These are phyloP conservation scores for Lordiphosa clarofinis DNA, from an alignment of 1,140 invertebrate genomes.

Conservation along the genomic window DNA sequence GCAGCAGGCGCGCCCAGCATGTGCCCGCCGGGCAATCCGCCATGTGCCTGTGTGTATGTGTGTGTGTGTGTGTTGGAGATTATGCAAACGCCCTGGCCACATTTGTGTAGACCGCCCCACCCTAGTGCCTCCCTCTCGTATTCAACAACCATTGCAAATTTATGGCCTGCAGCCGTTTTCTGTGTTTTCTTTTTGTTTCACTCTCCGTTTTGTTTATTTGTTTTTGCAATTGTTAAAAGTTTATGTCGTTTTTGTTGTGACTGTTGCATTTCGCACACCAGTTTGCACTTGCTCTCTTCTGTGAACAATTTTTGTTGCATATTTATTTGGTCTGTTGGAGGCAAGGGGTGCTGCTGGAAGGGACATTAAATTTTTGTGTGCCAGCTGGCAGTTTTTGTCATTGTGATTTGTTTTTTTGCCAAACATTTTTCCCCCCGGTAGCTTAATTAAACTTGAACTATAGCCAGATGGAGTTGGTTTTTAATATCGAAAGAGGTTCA, in stretches of 20 bases:
- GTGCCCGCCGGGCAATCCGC: not conserved
- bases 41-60: not conserved
- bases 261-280: slow-evolving; percentile 66
- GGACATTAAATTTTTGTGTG: slow-evolving; percentile 42
- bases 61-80: slow-evolving; percentile 14
- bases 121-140: slow-evolving; percentile 7
- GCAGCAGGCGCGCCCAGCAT: slow-evolving; percentile 45
- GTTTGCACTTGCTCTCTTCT: slow-evolving; percentile 35
- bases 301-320: slow-evolving; percentile 41
- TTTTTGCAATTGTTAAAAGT: slow-evolving; percentile 73
- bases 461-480: slow-evolving; percentile 52
- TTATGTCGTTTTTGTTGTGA: slow-evolving; percentile 67
- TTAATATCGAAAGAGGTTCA: slow-evolving; percentile 17
- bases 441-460: slow-evolving; percentile 73
- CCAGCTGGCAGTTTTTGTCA: slow-evolving; percentile 59
- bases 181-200: slow-evolving; percentile 30
- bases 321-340: slow-evolving; percentile 28
- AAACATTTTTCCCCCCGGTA: slow-evolving; percentile 42
- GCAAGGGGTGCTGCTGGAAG: too few species aligned
- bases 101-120: slow-evolving; percentile 11
- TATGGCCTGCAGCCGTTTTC: slow-evolving; percentile 69
- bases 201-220: slow-evolving; percentile 49
- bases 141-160: slow-evolving; percentile 54
- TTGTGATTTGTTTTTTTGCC: slow-evolving; percentile 44
- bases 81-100: slow-evolving; percentile 49